Evolutionary conservation across 2,888 invertebrate species (phyloP), one percentile per base, ranked within the genome.

Genomic region (Cyrtodaria siliqua): DNA sequence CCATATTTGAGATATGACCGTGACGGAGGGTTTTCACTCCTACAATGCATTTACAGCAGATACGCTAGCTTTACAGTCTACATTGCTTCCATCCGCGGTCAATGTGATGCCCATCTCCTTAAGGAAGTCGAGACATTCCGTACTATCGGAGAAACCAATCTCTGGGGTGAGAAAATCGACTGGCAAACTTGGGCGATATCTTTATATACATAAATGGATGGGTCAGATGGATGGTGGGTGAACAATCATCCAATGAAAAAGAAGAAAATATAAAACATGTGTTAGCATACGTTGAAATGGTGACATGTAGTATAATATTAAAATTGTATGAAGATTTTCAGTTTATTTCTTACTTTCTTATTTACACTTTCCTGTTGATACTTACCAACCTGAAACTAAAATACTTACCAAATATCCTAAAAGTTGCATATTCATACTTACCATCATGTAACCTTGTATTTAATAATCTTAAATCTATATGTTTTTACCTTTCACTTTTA

Each of bases 171-270:
- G 95, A 95, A 96, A 96, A 93, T 96, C 95, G 94, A 97, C 95
- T 91, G 96, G 96, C 94, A 99, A 95, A 94, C 95, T 95, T 94
- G 97, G 98, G 92, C 98, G 98, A 95, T 97, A 98, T 95, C 98
- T 79, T 84, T 74, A 79, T 74, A 59, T 61, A 76, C 59, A 73
- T 70, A 53, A 70, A 78, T 66, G 66, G 73, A 71, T 64, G 74
- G 64, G 70, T 64, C 53, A 74, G 57, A 70, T 75, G 68, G 64
- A 75, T 57, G 33, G 53, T 63, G 68, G 70, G 64, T 72, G 67
- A 82, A 77, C 73, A 79, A 73, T 67, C 81, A 78, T 71, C 75
- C 68, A 73, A 85, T 82, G 84, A 87, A 84, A 86, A 83, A 86
- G 84, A 85, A 86, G 82, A 84, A 42, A 84, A 40, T 76, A 57